Base-by-base conservation (phyloP, 2,888 invertebrate genomes). In the Tanaodytes sp. region DNA sequence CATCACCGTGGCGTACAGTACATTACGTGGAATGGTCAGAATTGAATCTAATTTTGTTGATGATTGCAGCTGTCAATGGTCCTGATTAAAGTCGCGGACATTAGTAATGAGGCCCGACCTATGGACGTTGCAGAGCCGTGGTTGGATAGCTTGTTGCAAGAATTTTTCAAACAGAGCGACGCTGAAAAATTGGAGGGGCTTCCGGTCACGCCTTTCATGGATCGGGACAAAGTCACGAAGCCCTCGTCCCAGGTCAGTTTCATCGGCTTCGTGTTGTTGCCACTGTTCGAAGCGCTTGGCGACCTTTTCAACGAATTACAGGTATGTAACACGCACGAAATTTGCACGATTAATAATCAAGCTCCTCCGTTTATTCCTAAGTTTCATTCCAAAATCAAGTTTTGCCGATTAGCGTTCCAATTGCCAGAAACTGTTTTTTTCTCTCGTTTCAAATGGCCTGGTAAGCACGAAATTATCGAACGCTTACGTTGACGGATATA, bases 171-270 rank as follows among this genome's bases (percentile, higher is more conserved):
- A 76, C 92, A 92, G 84, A 92, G 92, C 82, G 93, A 93, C 75
- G 90, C 92, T 2, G 93, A 94, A 83, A 93, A 93, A 80, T 87
- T 91, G 20, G 93, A 93, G 84, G 93, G 93, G 8, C 86, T 94
- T 71, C 93, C 93, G 2, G 93, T 94, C 20, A 93, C 93, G 19
- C 93, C 94, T 0, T 93, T 94, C 82, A 94, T 94, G 93, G 94
- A 94, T 84, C 88, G 93, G 27, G 93, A 93, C 74, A 93, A 93
- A 85, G 92, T 93, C 55, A 93, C 93, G 65, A 93, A 93, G 82
- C 92, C 93, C 2, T 92, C 93, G 14, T 93, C 93, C 1, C 93
- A 94, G 83, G 92, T 92, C 80, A 92, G 92, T 54, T 94, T 94
- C 85, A 94, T 94, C 82, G 93, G 93, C 42, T 88, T 92, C 78